These are phyloP conservation scores for Sylvia atricapilla DNA, from an alignment of 2,113 vertebrate species.

Conservation along the genomic window DNA sequence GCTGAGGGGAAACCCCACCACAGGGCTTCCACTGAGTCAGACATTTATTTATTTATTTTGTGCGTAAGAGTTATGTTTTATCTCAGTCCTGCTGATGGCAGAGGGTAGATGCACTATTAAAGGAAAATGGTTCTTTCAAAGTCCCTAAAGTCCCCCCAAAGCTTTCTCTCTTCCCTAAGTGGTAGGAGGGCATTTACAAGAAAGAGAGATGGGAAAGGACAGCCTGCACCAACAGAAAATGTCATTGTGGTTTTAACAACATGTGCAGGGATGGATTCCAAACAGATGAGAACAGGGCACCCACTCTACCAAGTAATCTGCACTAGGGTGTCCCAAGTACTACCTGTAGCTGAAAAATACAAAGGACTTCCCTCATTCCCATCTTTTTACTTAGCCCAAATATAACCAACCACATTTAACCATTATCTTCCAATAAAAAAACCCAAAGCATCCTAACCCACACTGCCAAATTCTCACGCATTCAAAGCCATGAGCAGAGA, in stretches of 20 bases:
- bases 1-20: constrained; percentile 60
- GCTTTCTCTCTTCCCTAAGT: background rate
- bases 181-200: background rate
- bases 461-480: background rate
- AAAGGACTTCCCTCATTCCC: background rate
- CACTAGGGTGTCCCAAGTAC: background rate
- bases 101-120: background rate
- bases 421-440: background rate
- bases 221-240: background rate
- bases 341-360: background rate
- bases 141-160: background rate
- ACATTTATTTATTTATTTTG: constrained; percentile 29
- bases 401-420: background rate
- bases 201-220: background rate
- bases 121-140: background rate
- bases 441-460: background rate
- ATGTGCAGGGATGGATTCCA: background rate
- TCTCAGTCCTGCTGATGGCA: background rate
- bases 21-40: constrained; percentile 63
- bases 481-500: background rate
- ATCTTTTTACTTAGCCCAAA: background rate
- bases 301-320: background rate
- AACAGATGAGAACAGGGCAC: background rate
- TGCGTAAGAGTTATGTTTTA: background rate
- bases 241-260: background rate